Base-by-base conservation (phyloP, 2,797 vertebrate genomes). In the Mus minutoides region DNA sequence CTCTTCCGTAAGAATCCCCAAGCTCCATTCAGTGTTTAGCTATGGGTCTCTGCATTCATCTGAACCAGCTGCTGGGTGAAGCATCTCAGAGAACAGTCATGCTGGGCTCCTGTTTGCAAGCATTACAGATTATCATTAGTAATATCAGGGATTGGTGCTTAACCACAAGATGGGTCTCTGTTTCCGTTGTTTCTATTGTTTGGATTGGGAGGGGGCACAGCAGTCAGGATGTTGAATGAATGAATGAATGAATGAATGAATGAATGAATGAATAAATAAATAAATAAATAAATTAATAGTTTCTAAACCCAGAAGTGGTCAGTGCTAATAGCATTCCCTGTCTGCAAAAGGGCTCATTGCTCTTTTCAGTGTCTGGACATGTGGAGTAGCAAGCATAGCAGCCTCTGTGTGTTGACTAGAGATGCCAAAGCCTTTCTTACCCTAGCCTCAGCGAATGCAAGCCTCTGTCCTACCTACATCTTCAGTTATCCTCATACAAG, bases 341-440 rank as follows among this genome's bases (percentile, higher is more conserved):
- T 56, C 89, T 85, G 64, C 0, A 26, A 24, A 52, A 43, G 29
- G 29, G 78, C n/a, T 13, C 9, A n/a, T 17, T 24, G 11, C 84
- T 91, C 85, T 79, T 92, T 85, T 96, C n/a, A 82, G 8, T 64
- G 24, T 49, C 7, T 84, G 83, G 16, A 89, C 56, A 82, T 34
- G 13, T 8, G n/a, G 24, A 21, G 14, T 1, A 37, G 17, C 26
- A 82, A 37, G 4, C 21, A 31, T 1, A 31, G 75, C 29, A 52
- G 10, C 69, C 37, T 67, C 69, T 40, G 49, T 17, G 14, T 9
- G 4, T 60, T 29, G 29, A 77, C 22, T 49, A 43, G 58, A 90
- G 92, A 62, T 24, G 13, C 11, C 46, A 37, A 52, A 24, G 40
- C 21, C 88, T n/a, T 56, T 64, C 56, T 60, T 79, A 10, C 21